Evolutionary conservation across 2,113 vertebrate species (phyloP), one percentile per base, ranked within the genome.

Genomic region (Thamnophis sirtalis): DNA sequence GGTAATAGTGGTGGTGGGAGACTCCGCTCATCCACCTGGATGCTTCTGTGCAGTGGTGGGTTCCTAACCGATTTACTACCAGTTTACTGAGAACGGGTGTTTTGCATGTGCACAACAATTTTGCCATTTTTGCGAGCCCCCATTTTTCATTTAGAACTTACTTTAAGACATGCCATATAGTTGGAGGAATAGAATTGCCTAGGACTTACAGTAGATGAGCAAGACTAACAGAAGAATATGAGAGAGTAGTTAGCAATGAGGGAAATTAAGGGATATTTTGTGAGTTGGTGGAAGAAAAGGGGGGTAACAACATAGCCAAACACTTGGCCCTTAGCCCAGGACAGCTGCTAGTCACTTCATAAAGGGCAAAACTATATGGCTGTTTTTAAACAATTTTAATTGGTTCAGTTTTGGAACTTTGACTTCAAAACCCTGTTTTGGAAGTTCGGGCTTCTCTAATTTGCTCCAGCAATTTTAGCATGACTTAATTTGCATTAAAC

Each of bases 401-500:
- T 86, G 90, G 84, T 51, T 63, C 84, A 51, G 55, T 63, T 91
- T 60, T 28, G 55, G 84, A 91, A 86, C 90, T 91, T 91, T 91
- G 84, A 87, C 90, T 91, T 86, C 90, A 63, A 50, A 86, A 86
- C 55, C 17, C 49, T 49, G 19, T 56, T 86, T 60, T 51, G 84
- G 55, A 91, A 86, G 48, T 86, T 86, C 33, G 19, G 90, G 84
- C 19, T 63, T 63, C 84, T 91, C 24, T 63, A 86, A 91, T 91
- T 91, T 91, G 90, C 90, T 86, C 22, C 90, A 51, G 48, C 84
- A 63, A 86, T 91, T 91, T 91, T 63, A 63, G 84, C 10, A 49
- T 63, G 19, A 86, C 90, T 91, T 91, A 91, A 91, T 91, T 91
- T 91, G 54, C 84, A 91, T 86, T 56, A 91, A 63, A 86, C 48